phyloP scores from a whole-genome alignment of 2,113 vertebrate genomes.

The Sitta europaea region DNA sequence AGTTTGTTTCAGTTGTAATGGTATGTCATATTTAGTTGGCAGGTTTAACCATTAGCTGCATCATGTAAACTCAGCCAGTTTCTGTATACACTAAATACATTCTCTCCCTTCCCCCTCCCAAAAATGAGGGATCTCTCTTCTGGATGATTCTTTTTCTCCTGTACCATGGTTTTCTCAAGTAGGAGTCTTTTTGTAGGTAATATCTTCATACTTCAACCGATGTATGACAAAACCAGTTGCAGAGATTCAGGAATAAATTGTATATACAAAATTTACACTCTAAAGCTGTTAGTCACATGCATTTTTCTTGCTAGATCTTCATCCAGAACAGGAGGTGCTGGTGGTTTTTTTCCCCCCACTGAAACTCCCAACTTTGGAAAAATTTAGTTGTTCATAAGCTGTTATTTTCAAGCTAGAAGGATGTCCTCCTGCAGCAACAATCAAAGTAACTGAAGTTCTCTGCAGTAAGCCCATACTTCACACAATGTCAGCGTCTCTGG shows the following conservation, averaged over 20 bases:
- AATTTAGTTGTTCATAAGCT: not conserved
- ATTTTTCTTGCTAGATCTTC: slow-evolving; percentile 51
- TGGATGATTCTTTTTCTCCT: slow-evolving; percentile 48
- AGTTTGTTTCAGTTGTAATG: slow-evolving; percentile 75
- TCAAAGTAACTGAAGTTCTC: not conserved
- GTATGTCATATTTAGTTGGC: slow-evolving; percentile 69
- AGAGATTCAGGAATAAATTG: slow-evolving; percentile 32
- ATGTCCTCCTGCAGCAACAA: not conserved
- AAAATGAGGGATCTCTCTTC: slow-evolving; percentile 66
- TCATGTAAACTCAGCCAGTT: slow-evolving; percentile 71
- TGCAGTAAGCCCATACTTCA: slow-evolving; percentile 3
- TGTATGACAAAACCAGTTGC: slow-evolving; percentile 31
- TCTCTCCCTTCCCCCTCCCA: slow-evolving; percentile 69
- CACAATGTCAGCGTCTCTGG: not conserved
- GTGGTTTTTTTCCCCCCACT: not conserved
- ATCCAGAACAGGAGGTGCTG: slow-evolving; percentile 38
- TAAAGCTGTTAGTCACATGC: slow-evolving; percentile 30
- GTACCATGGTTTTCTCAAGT: slow-evolving; percentile 50
- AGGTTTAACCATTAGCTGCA: slow-evolving; percentile 74
- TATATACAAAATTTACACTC: slow-evolving; percentile 36
- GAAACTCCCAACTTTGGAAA: slow-evolving; percentile 35
- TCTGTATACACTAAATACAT: slow-evolving; percentile 49
- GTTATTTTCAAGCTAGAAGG: slow-evolving; percentile 31
- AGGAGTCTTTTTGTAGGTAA: slow-evolving; percentile 35
- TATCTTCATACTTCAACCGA: slow-evolving; percentile 16